A percentile compares a stretch with the other conserved stretches of the same genome.
Evolutionary conservation across 2,888 invertebrate genomes (phyloP).

Genomic region (Melanophora roralis): DNA sequence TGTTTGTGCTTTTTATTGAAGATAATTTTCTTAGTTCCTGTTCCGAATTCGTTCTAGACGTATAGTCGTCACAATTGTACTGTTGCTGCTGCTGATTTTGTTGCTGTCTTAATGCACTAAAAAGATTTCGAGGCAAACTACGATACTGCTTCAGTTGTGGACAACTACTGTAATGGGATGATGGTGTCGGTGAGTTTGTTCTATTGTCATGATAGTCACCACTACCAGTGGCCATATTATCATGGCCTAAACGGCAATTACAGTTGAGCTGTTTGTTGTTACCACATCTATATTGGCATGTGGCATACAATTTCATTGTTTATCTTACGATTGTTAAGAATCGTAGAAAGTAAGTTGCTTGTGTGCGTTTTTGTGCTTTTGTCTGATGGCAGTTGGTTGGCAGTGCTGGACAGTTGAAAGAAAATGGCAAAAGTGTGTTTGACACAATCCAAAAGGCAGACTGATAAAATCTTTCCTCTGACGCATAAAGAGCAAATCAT

Average conservation of each 20-base stretch:
- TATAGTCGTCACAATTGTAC: conserved; percentile 26
- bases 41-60: conserved; percentile 50
- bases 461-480: conserved; percentile 30
- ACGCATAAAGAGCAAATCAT: conserved; percentile 34
- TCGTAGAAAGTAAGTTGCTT: not conserved
- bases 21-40: conserved; percentile 64
- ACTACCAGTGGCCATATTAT: conserved; percentile 72
- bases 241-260: conserved; percentile 64
- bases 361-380: not conserved
- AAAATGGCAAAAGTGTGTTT: not conserved
- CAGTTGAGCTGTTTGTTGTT: conserved; percentile 67
- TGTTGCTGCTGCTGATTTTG: conserved; percentile 52
- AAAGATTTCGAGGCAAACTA: conserved; percentile 60
- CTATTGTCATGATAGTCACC: conserved; percentile 64
- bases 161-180: conserved; percentile 74
- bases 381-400: not conserved
- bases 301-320: conserved; percentile 75
- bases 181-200: conserved; percentile 71
- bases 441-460: conserved; percentile 29
- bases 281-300: conserved; percentile 76
- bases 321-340: conserved; percentile 47
- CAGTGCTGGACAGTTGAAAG: conserved; percentile 23
- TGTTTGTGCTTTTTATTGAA: conserved; percentile 56
- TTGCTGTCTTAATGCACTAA: conserved; percentile 52
- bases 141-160: conserved; percentile 70